Evolutionary conservation across 1,140 invertebrate species (phyloP).

Genomic region (Diorhabda elongata): DNA sequence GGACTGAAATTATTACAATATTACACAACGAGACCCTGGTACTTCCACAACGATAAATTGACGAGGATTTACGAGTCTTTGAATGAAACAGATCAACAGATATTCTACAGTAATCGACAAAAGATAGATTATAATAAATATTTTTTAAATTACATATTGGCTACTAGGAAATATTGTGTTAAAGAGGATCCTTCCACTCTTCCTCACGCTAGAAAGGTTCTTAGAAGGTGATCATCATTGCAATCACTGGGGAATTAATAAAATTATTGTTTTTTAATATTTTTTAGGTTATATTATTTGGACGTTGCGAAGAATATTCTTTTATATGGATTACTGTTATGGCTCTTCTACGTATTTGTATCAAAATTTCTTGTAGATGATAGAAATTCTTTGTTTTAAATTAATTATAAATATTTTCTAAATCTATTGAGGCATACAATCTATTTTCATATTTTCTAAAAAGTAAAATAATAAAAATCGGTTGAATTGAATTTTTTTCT

Average conservation of each 20-base stretch:
- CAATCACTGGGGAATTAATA: background rate
- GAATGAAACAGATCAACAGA: conserved; percentile 54
- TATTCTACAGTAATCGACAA: conserved; percentile 56
- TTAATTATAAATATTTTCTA: too few relatives aligned
- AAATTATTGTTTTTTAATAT: conserved; percentile 18
- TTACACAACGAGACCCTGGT: conserved; percentile 83
- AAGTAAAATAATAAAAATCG: too few relatives aligned
- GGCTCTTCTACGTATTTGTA: conserved; percentile 22
- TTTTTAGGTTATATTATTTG: conserved; percentile 54
- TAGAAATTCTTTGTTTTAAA: background rate
- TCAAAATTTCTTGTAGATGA: background rate
- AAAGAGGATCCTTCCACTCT: conserved; percentile 75
- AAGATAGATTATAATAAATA: conserved; percentile 66
- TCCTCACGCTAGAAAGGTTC: conserved; percentile 60
- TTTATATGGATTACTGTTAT: conserved; percentile 24
- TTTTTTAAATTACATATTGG: conserved; percentile 67
- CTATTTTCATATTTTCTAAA: too few relatives aligned
- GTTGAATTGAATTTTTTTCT: too few relatives aligned
- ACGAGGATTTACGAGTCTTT: conserved; percentile 58
- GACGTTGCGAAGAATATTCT: conserved; percentile 46
- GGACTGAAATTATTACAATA: conserved; percentile 71
- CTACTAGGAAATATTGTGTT: conserved; percentile 66
- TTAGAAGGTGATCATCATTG: conserved; percentile 48
- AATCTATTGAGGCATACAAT: too few relatives aligned
- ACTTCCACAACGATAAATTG: conserved; percentile 71